These are phyloP conservation scores for Acanthopleura granulata DNA, from an alignment of 2,888 invertebrate species.

Conservation along the genomic window DNA sequence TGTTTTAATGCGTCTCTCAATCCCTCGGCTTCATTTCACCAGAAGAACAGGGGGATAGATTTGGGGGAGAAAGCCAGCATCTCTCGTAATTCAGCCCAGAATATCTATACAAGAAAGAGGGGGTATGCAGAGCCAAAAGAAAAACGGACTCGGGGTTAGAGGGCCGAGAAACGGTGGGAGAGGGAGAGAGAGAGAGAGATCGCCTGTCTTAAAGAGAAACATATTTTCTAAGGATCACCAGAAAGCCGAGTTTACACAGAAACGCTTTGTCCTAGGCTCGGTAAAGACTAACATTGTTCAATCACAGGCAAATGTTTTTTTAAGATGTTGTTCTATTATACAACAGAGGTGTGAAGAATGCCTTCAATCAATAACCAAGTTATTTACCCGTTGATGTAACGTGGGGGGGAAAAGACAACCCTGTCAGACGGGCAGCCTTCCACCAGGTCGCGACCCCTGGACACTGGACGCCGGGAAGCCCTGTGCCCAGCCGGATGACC, in stretches of 20 bases:
- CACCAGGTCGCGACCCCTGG: background rate
- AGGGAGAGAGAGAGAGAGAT: background rate
- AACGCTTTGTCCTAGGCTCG: background rate
- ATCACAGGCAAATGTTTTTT: conserved; percentile 14
- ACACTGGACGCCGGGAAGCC: background rate
- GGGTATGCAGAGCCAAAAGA: too few species aligned
- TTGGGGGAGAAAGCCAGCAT: background rate
- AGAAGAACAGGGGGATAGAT: background rate
- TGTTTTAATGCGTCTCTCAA: background rate
- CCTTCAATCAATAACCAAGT: background rate
- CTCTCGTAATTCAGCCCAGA: background rate
- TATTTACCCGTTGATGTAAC: conserved; percentile 9
- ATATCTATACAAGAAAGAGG: background rate
- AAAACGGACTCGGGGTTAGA: too few species aligned
- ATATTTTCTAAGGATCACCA: conserved; percentile 9
- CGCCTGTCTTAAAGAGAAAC: background rate
- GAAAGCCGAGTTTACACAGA: conserved; percentile 1
- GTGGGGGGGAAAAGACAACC: background rate
- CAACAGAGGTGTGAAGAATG: conserved; percentile 18
- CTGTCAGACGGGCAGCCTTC: background rate
- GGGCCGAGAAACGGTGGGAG: background rate
- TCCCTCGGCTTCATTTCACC: background rate
- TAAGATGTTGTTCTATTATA: conserved; percentile 13
- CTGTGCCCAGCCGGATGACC: background rate
- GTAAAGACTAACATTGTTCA: background rate